These are phyloP conservation scores for Physeter macrocephalus DNA, from an alignment of 2,113 vertebrate species.

Conservation along the genomic window DNA sequence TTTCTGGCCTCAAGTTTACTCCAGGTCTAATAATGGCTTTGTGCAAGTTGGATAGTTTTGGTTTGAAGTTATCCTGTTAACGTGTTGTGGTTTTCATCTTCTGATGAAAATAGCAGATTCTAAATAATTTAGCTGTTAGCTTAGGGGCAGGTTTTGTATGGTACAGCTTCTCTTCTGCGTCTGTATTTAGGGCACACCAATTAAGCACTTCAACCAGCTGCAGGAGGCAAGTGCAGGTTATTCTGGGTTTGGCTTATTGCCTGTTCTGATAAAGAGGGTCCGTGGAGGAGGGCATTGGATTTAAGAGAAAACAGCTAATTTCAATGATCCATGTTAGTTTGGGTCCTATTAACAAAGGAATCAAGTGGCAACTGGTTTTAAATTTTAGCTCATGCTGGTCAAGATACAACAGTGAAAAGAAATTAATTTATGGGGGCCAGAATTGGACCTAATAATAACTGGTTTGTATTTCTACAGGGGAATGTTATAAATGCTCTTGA, in stretches of 20 bases:
- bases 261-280: background rate
- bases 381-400: background rate
- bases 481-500: conserved; percentile 9
- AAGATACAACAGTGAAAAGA: background rate
- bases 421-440: background rate
- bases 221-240: background rate
- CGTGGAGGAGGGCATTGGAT: background rate
- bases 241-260: background rate
- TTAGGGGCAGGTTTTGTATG: background rate
- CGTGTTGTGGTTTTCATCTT: background rate
- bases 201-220: background rate
- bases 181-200: background rate
- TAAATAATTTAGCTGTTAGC: conserved; percentile 22
- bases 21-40: background rate
- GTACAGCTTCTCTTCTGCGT: background rate
- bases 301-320: background rate
- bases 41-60: background rate
- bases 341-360: background rate
- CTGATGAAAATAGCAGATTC: background rate
- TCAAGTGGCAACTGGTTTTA: conserved; percentile 12
- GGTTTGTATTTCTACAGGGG: background rate
- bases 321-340: background rate
- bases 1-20: background rate
- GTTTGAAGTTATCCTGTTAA: background rate
- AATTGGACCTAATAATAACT: background rate